Conservation (phyloP, 2,888 invertebrate genomes). For the Drosophila mulleri region DNA sequence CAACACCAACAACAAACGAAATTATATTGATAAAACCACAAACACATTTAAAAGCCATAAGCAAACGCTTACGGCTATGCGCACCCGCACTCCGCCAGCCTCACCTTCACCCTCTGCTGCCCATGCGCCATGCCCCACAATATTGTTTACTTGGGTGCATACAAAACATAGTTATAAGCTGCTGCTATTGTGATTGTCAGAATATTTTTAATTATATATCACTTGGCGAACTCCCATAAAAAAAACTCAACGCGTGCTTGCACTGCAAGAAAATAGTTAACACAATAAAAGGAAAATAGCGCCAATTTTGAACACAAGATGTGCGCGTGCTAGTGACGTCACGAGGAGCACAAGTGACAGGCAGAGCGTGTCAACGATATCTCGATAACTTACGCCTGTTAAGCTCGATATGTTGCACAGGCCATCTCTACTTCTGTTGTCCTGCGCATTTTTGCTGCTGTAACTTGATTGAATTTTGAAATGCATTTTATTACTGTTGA, state of each 20-base stretch:
- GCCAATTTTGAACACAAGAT: neutral
- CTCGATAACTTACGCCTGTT: neutral
- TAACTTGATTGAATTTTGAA: neutral
- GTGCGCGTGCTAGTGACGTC: conserved; percentile 1
- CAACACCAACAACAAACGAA: conserved; percentile 51
- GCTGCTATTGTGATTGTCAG: conserved; percentile 57
- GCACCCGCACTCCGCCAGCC: conserved; percentile 1
- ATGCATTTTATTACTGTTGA: neutral
- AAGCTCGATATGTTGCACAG: neutral
- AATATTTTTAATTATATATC: conserved; percentile 65
- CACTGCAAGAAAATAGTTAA: conserved; percentile 41
- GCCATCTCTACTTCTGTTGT: neutral
- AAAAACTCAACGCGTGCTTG: conserved; percentile 61
- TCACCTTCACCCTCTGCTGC: neutral
- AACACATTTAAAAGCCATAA: conserved; percentile 77
- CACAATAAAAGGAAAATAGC: neutral
- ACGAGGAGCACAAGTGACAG: neutral
- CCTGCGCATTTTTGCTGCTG: neutral
- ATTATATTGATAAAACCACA: conserved; percentile 78
- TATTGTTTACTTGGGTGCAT: conserved; percentile 26
- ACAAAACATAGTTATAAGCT: conserved; percentile 19
- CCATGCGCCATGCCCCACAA: neutral
- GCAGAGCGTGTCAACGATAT: neutral
- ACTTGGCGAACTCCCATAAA: conserved; percentile 22
- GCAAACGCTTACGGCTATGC: conserved; percentile 52